These are phyloP conservation scores for Galendromus occidentalis DNA, from an alignment of 1,140 invertebrate species.

Conservation along the genomic window DNA sequence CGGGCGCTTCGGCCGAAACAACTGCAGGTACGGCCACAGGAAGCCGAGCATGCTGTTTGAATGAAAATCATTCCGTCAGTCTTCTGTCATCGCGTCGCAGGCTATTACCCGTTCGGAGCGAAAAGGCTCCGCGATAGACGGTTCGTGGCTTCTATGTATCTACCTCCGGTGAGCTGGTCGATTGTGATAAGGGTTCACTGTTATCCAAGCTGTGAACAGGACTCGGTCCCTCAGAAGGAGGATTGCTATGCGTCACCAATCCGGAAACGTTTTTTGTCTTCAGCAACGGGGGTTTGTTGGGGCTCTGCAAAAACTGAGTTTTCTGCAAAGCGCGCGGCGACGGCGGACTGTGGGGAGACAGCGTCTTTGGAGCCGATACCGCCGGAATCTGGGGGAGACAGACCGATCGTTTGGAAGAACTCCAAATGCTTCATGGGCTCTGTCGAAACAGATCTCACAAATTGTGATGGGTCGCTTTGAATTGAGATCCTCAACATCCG, in stretches of 20 bases:
- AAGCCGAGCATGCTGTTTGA: no score
- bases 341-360: conserved; percentile 45
- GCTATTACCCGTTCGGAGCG: no score
- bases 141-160: no score
- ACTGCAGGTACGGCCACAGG: not conserved
- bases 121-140: no score
- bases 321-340: conserved; percentile 46
- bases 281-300: conserved; percentile 48
- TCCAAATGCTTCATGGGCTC: conserved; percentile 23
- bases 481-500: no score
- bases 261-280: conserved; percentile 39
- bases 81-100: no score
- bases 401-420: conserved; percentile 28
- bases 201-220: conserved; percentile 3
- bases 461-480: no score
- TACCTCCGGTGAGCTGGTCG: no score
- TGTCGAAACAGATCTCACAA: no score
- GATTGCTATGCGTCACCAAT: conserved; percentile 15
- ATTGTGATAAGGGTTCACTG: conserved; percentile 10
- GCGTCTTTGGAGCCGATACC: conserved; percentile 32
- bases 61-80: no score
- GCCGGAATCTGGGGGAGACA: conserved; percentile 22
- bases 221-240: not conserved
- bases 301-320: conserved; percentile 43
- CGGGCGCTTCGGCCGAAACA: not conserved